Base-by-base conservation (phyloP, 2,797 vertebrate genomes). In the Knipowitschia caucasica region DNA sequence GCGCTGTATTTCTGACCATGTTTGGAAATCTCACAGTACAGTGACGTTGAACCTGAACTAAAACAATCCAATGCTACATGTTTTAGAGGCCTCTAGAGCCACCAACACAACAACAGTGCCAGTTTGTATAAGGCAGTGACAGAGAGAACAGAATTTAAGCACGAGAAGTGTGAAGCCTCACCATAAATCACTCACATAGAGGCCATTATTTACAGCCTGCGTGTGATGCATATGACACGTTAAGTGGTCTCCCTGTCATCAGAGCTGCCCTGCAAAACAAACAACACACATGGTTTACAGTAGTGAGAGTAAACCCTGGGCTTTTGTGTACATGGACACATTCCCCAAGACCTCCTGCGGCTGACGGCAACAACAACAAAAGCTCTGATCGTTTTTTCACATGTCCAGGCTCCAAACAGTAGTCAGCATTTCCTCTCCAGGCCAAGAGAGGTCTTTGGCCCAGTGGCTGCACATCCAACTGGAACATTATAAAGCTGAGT, bases 331-430 rank as follows among this genome's bases (percentile, higher is more conserved):
- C 51, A 79, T 64, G 57, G 53, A 33, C 18, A 56, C 59, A 62
- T 73, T 63, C 59, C 34, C 24, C 61, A 59, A 18, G 12, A 59
- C 71, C 76, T 71, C 77, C 74, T 55, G 73, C 70, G 77, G 70
- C 75, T 67, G 49, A 17, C 67, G 61, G 35, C 18, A 59, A 42
- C 50, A 69, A 58, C 53, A 58, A 9, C 30, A 65, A 53, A 62
- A 23, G 43, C 40, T 34, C 43, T 85, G 81, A 90, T 86, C 45
- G 61, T 53, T 82, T 87, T 83, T 86, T 82, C 87, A 88, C 81
- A 82, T 70, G 73, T 49, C 45, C 23, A 18, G 36, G 54, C 62
- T 61, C 59, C 73, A 75, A 83, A 82, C 77, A 76, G 82, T 67
- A 86, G 79, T 85, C 77, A 79, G 78, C 71, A 66, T 45, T 84